These are phyloP conservation scores for Calephelis perditalis DNA, from an alignment of 2,888 invertebrate genomes.

Conservation along the genomic window DNA sequence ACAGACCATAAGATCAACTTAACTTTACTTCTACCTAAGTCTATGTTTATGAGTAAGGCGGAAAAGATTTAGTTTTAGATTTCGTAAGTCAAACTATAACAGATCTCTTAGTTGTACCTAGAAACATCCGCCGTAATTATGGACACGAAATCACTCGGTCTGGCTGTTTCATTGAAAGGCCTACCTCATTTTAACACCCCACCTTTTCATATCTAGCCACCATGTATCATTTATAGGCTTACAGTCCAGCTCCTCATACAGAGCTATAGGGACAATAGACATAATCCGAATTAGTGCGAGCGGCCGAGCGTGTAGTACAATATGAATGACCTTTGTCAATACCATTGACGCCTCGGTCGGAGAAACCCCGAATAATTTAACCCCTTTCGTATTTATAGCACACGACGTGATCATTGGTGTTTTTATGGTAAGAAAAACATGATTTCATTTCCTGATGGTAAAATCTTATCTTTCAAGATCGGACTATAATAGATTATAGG, in stretches of 20 bases:
- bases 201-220: constrained; percentile 11
- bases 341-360: constrained; percentile 50
- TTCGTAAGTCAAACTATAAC: too few species aligned
- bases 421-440: too few species aligned
- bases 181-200: constrained; percentile 5
- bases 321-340: constrained; percentile 74
- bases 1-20: too few species aligned
- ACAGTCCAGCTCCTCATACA: constrained; percentile 20
- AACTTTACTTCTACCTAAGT: too few species aligned
- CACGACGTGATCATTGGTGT: constrained; percentile 30
- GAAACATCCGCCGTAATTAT: not conserved
- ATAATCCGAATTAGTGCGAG: constrained; percentile 63
- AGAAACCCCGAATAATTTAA: constrained; percentile 53
- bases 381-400: constrained; percentile 37
- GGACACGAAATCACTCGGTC: not conserved
- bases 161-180: constrained; percentile 9
- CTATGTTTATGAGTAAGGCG: too few species aligned
- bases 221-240: constrained; percentile 12
- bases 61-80: too few species aligned
- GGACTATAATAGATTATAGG: too few species aligned
- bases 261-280: constrained; percentile 39
- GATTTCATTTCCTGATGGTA: too few species aligned
- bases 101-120: not conserved
- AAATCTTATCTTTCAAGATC: too few species aligned
- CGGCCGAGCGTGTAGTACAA: constrained; percentile 60